phyloP scores from a whole-genome alignment of 2,888 invertebrate species.

The Macropis europaea region DNA sequence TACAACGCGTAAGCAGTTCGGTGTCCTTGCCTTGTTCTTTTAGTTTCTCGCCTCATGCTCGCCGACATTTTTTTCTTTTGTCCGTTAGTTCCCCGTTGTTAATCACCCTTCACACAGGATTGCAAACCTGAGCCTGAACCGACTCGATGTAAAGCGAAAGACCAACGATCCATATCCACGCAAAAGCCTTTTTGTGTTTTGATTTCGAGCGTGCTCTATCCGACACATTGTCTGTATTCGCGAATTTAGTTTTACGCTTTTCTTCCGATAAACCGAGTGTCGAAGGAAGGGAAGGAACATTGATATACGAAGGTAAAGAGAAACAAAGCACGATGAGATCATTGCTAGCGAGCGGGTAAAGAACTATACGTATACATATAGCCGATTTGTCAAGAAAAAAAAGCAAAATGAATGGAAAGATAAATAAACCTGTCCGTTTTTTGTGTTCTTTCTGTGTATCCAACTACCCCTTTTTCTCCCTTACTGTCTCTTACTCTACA shows the following conservation, averaged over 20 bases:
- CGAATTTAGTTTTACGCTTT: not conserved
- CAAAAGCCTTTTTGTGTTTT: not conserved
- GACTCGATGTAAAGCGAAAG: not conserved
- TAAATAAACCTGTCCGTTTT: constrained; percentile 70
- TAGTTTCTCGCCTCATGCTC: constrained; percentile 21
- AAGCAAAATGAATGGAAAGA: constrained; percentile 56
- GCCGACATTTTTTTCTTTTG: constrained; percentile 7
- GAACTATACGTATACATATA: constrained; percentile 54
- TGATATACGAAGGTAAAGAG: not conserved
- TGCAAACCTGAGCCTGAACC: too few relatives aligned
- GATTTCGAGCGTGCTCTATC: not conserved
- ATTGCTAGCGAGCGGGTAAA: constrained; percentile 60
- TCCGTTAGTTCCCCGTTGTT: not conserved
- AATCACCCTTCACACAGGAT: too few relatives aligned
- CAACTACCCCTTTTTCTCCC: constrained; percentile 3
- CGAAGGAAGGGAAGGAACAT: constrained; percentile 44
- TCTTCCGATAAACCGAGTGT: constrained; percentile 34
- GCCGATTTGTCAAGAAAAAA: constrained; percentile 58
- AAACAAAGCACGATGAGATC: constrained; percentile 27
- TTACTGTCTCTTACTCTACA: constrained; percentile 10
- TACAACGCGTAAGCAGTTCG: constrained; percentile 41
- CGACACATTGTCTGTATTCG: not conserved
- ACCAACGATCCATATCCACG: not conserved
- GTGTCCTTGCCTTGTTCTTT: constrained; percentile 47
- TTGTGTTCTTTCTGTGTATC: constrained; percentile 68